Evolutionary conservation across 2,888 invertebrate genomes (phyloP).

Genomic region (Sesamia inferens): DNA sequence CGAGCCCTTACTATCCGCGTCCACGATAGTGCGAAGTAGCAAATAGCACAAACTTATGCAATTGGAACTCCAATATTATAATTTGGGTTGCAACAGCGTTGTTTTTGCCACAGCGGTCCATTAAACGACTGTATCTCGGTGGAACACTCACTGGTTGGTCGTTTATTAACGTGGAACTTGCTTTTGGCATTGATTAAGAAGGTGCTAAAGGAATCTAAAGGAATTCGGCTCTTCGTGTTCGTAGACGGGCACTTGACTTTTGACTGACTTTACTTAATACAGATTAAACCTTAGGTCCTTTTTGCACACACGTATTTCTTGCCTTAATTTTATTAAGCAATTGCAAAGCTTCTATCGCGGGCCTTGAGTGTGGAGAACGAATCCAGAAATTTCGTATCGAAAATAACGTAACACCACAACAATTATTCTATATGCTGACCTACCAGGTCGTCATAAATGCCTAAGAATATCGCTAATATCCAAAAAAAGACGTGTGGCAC

Average conservation of each 20-base stretch:
- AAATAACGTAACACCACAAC: no score
- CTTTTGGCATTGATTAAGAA: constrained; percentile 50
- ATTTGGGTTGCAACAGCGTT: constrained; percentile 83
- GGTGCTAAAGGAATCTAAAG: not conserved
- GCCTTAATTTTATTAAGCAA: no score
- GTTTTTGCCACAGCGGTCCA: constrained; percentile 82
- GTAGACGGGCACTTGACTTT: not conserved
- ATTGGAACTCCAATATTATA: constrained; percentile 88
- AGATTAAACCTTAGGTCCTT: not conserved
- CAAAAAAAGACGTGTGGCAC: no score
- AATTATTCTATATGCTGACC: no score
- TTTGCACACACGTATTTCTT: not conserved
- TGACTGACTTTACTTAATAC: not conserved
- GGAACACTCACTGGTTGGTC: constrained; percentile 70
- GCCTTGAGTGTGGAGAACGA: no score
- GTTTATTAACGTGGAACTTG: constrained; percentile 52
- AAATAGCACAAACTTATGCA: constrained; percentile 88
- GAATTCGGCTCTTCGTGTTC: not conserved
- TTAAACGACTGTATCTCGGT: constrained; percentile 81
- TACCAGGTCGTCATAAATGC: no score
- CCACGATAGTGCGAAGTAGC: constrained; percentile 83
- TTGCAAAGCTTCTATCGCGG: no score
- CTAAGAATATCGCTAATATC: no score
- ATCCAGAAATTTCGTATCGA: no score
- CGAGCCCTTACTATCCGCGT: constrained; percentile 58